Evolutionary conservation across 2,888 invertebrate species (phyloP).

Genomic region (Lasius fuliginosus): DNA sequence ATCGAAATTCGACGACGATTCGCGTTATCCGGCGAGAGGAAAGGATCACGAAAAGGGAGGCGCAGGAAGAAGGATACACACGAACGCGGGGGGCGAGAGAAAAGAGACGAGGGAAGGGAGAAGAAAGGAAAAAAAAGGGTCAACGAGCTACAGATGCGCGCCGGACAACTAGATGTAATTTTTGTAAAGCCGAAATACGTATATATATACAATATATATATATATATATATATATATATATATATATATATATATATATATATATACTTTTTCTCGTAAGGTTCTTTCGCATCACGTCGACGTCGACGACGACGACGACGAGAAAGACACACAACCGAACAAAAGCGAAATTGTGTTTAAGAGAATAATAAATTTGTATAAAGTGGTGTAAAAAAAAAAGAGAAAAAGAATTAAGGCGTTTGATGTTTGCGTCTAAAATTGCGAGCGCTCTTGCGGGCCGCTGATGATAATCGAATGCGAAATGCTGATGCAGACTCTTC

Average conservation of each 20-base stretch:
- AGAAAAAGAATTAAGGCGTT: constrained; percentile 51
- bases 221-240: constrained; percentile 53
- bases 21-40: constrained; percentile 3
- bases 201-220: background rate
- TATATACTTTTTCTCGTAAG: constrained; percentile 79
- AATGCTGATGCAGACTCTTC: background rate
- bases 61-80: background rate
- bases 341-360: constrained; percentile 81
- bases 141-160: constrained; percentile 44
- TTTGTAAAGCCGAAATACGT: constrained; percentile 77
- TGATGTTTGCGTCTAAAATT: constrained; percentile 64
- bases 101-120: constrained; percentile 23
- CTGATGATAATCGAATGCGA: constrained; percentile 2
- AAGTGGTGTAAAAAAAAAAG: constrained; percentile 79
- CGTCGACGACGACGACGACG: constrained; percentile 50
- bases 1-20: background rate
- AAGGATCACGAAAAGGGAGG: constrained; percentile 16
- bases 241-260: no score
- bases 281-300: constrained; percentile 81
- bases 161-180: constrained; percentile 79
- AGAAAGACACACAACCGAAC: constrained; percentile 16
- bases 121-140: constrained; percentile 20
- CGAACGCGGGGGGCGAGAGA: background rate
- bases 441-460: background rate
- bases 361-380: constrained; percentile 85